Conservation (phyloP, 2,888 invertebrate genomes). For the Chrysopilus asiliformis region DNA sequence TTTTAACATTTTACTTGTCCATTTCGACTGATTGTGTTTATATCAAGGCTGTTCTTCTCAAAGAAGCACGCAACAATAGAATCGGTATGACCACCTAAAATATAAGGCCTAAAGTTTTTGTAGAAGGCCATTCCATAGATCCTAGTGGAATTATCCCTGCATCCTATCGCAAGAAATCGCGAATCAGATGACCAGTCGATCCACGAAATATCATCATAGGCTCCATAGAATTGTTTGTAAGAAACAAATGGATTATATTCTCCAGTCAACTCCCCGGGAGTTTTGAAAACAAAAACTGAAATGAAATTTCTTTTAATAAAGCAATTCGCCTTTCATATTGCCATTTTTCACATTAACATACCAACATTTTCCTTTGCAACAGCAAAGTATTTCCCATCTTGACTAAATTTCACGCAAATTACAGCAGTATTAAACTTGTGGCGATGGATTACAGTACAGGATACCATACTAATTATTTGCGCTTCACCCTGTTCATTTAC, state of each 20-base stretch:
- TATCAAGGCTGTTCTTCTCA: slow-evolving; percentile 69
- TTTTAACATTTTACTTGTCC: slow-evolving; percentile 51
- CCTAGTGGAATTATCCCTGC: slow-evolving; percentile 77
- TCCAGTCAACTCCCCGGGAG: slow-evolving; percentile 66
- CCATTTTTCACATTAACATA: slow-evolving; percentile 26
- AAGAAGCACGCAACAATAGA: slow-evolving; percentile 78
- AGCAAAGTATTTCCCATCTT: slow-evolving; percentile 86
- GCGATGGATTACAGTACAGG: slow-evolving; percentile 67
- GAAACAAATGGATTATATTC: slow-evolving; percentile 81
- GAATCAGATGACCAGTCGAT: slow-evolving; percentile 92
- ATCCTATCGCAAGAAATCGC: slow-evolving; percentile 74
- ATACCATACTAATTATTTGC: slow-evolving; percentile 72
- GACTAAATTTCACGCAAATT: slow-evolving; percentile 74
- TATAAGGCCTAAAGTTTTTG: slow-evolving; percentile 60
- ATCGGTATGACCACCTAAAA: slow-evolving; percentile 75
- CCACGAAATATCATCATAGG: slow-evolving; percentile 71
- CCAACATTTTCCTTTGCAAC: slow-evolving; percentile 75
- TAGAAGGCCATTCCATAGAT: slow-evolving; percentile 65
- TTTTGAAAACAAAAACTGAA: slow-evolving; percentile 70
- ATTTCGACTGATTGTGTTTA: slow-evolving; percentile 70
- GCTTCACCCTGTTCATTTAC: slow-evolving; percentile 85
- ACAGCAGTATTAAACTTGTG: slow-evolving; percentile 71
- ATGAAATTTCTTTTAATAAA: slow-evolving; percentile 17
- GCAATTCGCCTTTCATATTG: background rate
- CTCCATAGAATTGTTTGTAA: slow-evolving; percentile 67